phyloP scores from a whole-genome alignment of 2,113 vertebrate species.

The Percopsis transmontana region DNA sequence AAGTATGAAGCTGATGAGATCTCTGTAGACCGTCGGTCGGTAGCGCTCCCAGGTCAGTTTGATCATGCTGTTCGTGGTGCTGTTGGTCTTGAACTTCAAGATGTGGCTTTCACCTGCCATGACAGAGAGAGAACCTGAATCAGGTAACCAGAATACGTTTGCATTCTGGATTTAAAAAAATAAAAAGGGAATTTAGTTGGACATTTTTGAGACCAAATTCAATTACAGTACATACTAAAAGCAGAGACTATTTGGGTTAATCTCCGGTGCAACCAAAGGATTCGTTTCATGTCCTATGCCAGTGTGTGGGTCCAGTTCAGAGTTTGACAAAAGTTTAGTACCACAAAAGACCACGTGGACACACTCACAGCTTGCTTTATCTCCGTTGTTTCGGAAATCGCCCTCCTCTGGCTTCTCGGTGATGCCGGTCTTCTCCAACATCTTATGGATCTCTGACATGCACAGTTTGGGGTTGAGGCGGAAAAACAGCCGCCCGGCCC shows the following conservation, averaged over 20 bases:
- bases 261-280: too few species aligned
- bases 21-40: constrained; percentile 84
- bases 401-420: constrained; percentile 85
- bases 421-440: constrained; percentile 90
- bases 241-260: neutral
- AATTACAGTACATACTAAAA: neutral
- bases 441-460: constrained; percentile 91
- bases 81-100: constrained; percentile 88
- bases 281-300: too few species aligned
- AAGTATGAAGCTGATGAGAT: constrained; percentile 95
- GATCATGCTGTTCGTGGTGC: constrained; percentile 85
- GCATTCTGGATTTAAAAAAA: too few species aligned
- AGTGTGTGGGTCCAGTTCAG: too few species aligned
- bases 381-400: constrained; percentile 92
- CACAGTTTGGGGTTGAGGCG: constrained; percentile 94
- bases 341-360: neutral
- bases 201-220: neutral
- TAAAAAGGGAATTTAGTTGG: too few species aligned
- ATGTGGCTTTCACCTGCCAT: constrained; percentile 88
- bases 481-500: constrained; percentile 91
- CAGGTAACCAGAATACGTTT: constrained; percentile 6
- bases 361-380: constrained; percentile 94
- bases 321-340: neutral
- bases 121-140: constrained; percentile 24
- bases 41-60: constrained; percentile 90